Evolutionary conservation across 1,140 invertebrate species (phyloP).

Genomic region (Halesus radiatus): DNA sequence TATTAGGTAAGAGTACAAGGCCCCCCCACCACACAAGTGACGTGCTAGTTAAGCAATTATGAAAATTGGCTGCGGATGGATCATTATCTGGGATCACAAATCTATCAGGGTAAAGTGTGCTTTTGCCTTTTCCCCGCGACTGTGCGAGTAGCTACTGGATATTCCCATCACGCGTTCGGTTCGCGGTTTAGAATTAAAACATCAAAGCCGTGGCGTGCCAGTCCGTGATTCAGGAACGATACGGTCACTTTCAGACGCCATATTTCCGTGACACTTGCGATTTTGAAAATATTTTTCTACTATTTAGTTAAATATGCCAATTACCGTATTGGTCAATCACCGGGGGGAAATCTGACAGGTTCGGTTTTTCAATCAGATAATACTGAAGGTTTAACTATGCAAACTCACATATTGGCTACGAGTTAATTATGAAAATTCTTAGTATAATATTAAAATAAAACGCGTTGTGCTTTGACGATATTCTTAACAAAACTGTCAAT

Average conservation of each 20-base stretch:
- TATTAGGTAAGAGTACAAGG: neutral
- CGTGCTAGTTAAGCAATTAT: slow-evolving; percentile 57
- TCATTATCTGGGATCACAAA: slow-evolving; percentile 42
- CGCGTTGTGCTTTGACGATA: no score
- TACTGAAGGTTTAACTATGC: no score
- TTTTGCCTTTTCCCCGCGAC: neutral
- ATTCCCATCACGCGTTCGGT: slow-evolving; percentile 4
- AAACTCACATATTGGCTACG: no score
- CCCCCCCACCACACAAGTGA: slow-evolving; percentile 40
- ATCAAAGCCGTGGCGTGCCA: slow-evolving; percentile 26
- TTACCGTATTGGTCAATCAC: neutral
- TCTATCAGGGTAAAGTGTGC: slow-evolving; percentile 15
- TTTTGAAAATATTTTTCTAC: slow-evolving; percentile 7
- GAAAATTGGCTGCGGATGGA: slow-evolving; percentile 46
- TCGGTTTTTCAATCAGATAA: no score
- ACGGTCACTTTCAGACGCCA: slow-evolving; percentile 31
- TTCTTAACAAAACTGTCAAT: no score
- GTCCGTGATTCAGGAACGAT: slow-evolving; percentile 10
- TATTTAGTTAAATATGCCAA: slow-evolving; percentile 7
- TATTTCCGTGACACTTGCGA: slow-evolving; percentile 26
- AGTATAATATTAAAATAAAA: no score
- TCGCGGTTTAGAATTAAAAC: slow-evolving; percentile 41
- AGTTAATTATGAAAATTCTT: no score
- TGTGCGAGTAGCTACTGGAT: neutral
- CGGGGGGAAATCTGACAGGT: no score